Base-by-base conservation (phyloP, 2,888 invertebrate genomes). In the Pteria penguin region DNA sequence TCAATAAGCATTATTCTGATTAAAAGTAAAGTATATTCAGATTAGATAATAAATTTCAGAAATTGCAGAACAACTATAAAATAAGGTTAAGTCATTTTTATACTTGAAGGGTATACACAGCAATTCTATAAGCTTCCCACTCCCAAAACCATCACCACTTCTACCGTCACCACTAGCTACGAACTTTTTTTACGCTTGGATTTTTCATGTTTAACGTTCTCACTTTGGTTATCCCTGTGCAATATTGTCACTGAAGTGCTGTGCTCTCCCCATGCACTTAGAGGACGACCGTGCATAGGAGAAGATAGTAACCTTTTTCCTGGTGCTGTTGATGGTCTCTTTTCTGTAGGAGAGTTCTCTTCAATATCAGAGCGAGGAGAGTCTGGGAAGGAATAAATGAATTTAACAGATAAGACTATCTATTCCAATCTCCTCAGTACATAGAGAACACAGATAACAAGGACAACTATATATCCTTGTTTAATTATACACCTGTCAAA, bases 361-460 rank as follows among this genome's bases (percentile, higher is more conserved):
- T 82, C 84, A 0, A 78, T 52, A 54, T 86, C 86, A n/a, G 85
- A 85, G 8, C 85, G 69, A 1, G 87, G 84, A 0, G 87, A 84
- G 71, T 86, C 87, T 86, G 68, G 11, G 68, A 75, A n/a, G n/a
- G n/a, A n/a, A n/a, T n/a, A n/a, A n/a, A n/a, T n/a, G n/a, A n/a
- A n/a, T n/a, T n/a, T n/a, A n/a, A n/a, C n/a, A n/a, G n/a, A n/a
- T n/a, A n/a, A n/a, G n/a, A n/a, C n/a, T n/a, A n/a, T n/a, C n/a
- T n/a, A n/a, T n/a, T n/a, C n/a, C n/a, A n/a, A n/a, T n/a, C n/a
- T n/a, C n/a, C n/a, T n/a, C n/a, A n/a, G n/a, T n/a, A n/a, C n/a
- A n/a, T n/a, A n/a, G n/a, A n/a, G n/a, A n/a, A n/a, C n/a, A n/a
- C n/a, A n/a, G n/a, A n/a, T n/a, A n/a, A n/a, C n/a, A n/a, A n/a